Percentiles rank a stretch among this genome's conserved stretches.
Conservation (phyloP, 2,888 invertebrate species). For the Coenonympha arcania region DNA sequence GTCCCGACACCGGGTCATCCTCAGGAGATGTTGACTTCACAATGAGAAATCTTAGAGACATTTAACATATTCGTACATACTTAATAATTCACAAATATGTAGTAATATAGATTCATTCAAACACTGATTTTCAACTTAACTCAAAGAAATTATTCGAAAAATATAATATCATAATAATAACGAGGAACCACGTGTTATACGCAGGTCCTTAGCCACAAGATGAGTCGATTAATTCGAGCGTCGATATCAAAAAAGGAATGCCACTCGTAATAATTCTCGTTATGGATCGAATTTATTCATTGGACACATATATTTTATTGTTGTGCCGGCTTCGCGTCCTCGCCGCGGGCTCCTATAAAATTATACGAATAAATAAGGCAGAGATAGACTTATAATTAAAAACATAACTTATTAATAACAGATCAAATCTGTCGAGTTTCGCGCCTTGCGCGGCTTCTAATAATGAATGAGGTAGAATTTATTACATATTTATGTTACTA, state of each 20-base stretch:
- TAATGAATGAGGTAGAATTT: conserved; percentile 11
- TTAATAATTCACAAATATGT: no score
- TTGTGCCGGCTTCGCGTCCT: conserved; percentile 45
- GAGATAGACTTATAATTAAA: conserved; percentile 69
- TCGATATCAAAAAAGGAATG: conserved; percentile 49
- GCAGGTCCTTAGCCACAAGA: conserved; percentile 8
- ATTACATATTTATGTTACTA: conserved; percentile 16
- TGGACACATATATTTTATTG: conserved; percentile 63
- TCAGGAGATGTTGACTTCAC: no score
- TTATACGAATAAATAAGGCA: conserved; percentile 70
- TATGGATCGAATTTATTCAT: conserved; percentile 70
- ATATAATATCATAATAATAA: conserved; percentile 7
- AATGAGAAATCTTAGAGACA: no score
- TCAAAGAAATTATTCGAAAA: no score
- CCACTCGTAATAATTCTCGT: conserved; percentile 64
- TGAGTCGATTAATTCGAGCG: conserved; percentile 33
- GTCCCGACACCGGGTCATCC: no score
- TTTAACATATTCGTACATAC: no score
- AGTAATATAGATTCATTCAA: no score
- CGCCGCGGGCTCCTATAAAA: conserved; percentile 71
- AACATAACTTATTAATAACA: conserved; percentile 72
- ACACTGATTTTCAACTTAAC: no score
- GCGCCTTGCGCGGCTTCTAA: conserved; percentile 39
- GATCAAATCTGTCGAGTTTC: conserved; percentile 68
- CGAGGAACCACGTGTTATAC: neutral